Conservation (phyloP, 2,113 vertebrate species). For the Trogon surrucura region DNA sequence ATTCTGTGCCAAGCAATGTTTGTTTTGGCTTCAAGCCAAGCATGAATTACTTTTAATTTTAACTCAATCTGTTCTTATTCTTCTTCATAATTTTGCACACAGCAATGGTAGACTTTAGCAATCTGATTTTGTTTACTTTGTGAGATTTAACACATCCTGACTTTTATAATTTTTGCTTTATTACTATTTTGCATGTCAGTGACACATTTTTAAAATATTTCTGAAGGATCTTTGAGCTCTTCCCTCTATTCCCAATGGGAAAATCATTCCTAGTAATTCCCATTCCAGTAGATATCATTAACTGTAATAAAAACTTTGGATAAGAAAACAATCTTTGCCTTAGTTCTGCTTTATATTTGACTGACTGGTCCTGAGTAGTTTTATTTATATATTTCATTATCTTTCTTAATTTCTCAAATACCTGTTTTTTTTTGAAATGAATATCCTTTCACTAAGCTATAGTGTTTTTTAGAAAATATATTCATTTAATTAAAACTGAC, state of each 20-base stretch:
- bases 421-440: background rate
- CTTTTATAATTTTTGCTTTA: background rate
- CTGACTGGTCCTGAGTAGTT: background rate
- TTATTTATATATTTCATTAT: background rate
- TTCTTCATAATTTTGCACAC: background rate
- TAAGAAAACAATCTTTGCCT: background rate
- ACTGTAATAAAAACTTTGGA: background rate
- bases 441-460: background rate
- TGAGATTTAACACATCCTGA: background rate
- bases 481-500: slow-evolving; percentile 3
- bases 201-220: background rate
- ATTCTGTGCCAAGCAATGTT: background rate
- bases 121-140: background rate
- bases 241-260: background rate
- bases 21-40: background rate
- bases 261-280: background rate
- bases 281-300: background rate
- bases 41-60: background rate
- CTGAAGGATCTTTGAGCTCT: background rate
- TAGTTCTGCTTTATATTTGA: background rate
- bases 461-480: background rate
- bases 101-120: background rate
- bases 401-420: background rate
- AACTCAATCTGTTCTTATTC: background rate
- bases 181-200: background rate